These are phyloP conservation scores for Agonum fuliginosum DNA, from an alignment of 2,888 invertebrate genomes.

Conservation along the genomic window DNA sequence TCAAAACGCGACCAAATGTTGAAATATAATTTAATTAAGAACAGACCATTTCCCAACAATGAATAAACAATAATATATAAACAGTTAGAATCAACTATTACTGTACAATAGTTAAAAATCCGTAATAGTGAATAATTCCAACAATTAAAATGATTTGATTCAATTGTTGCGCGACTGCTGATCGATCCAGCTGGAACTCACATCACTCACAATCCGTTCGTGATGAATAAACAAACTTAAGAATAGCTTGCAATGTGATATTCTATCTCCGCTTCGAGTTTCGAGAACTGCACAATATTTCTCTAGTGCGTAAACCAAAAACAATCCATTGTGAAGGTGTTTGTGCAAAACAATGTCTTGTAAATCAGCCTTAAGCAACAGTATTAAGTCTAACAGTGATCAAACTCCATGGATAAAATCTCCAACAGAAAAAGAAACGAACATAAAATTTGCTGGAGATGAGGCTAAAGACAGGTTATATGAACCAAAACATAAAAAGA, in stretches of 20 bases:
- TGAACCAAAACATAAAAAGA: slow-evolving; percentile 90
- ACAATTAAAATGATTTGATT: not conserved
- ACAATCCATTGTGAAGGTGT: slow-evolving; percentile 3
- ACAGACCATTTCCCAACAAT: not conserved
- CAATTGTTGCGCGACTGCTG: slow-evolving; percentile 33
- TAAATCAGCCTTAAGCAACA: slow-evolving; percentile 76
- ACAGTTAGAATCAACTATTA: not conserved
- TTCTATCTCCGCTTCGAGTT: slow-evolving; percentile 1
- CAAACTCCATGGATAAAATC: slow-evolving; percentile 60
- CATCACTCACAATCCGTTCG: slow-evolving; percentile 22
- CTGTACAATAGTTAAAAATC: not conserved
- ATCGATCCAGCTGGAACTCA: slow-evolving; percentile 19
- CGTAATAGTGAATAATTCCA: not conserved
- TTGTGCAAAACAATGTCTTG: slow-evolving; percentile 74
- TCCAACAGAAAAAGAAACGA: slow-evolving; percentile 72
- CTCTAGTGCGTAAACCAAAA: not conserved
- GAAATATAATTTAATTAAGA: not conserved
- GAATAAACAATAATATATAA: not conserved
- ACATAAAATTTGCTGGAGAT: slow-evolving; percentile 80
- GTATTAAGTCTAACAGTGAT: slow-evolving; percentile 71
- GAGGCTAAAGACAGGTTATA: slow-evolving; percentile 82
- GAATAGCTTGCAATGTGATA: slow-evolving; percentile 35
- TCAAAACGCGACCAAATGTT: slow-evolving; percentile 1
- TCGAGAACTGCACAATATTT: slow-evolving; percentile 17
- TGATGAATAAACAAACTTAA: slow-evolving; percentile 46